Base-by-base conservation (phyloP, 2,113 vertebrate species). In the Chaetura pelagica region DNA sequence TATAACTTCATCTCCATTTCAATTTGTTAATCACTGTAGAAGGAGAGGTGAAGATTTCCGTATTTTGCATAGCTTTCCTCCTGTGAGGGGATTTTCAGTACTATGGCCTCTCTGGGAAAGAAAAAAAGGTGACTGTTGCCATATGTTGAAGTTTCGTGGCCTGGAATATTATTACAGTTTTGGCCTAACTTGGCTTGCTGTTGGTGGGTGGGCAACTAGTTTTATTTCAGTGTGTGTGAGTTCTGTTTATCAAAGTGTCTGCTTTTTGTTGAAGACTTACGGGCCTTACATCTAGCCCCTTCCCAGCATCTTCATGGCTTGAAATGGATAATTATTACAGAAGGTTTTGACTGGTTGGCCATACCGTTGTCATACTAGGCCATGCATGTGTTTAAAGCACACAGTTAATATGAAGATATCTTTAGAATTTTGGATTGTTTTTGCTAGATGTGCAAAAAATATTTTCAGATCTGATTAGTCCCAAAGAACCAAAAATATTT, bases 391-490 rank as follows among this genome's bases (percentile, higher is more conserved):
- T 59, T 57, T 71, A 63, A 86, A 94, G 61, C 54, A 34, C 52
- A 64, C 18, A 77, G 48, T 67, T 90, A 77, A 86, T 88, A 80
- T 73, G 67, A 92, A 85, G 27, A 9, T 86, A 34, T 87, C 57
- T 59, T 90, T 84, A 21, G 87, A 75, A 84, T 27, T 91, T 95
- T 48, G 57, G 29, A n/a, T 80, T 77, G 75, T 3, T 92, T 91
- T 81, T 93, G 20, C 51, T 94, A 67, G 35, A 86, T 79, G 22
- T 88, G 51, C 72, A 93, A 64, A 95, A 88, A 90, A 42, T 72
- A 69, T 77, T 94, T 95, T 76, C 84, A 96, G 78, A 92, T 90
- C 72, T 84, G 40, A 84, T 96, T 86, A 84, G 63, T 94, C 71
- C 48, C 68, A 54, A 61, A 27, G 19, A 89, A 81, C 32, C 40